Percentiles rank a stretch among this genome's conserved stretches.
These are phyloP conservation scores for Endotricha flammealis DNA, from an alignment of 2,888 invertebrate genomes.

Conservation along the genomic window DNA sequence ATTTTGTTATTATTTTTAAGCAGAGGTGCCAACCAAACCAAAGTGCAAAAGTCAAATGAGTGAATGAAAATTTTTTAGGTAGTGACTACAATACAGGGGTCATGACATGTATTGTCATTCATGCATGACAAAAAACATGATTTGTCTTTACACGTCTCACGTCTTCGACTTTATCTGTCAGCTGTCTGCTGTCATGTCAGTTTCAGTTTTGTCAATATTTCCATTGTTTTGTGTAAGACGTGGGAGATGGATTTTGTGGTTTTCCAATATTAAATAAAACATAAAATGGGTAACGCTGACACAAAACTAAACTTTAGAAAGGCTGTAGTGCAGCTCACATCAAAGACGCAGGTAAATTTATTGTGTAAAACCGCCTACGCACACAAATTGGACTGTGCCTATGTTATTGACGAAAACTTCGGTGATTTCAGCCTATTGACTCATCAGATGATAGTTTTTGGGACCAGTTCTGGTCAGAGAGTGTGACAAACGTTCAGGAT, in stretches of 20 bases:
- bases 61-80: too few relatives aligned
- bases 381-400: constrained; percentile 14
- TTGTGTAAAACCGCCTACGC: neutral
- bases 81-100: too few relatives aligned
- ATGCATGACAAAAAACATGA: constrained; percentile 2
- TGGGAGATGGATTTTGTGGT: constrained; percentile 51
- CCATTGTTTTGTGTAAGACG: constrained; percentile 49
- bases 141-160: constrained; percentile 38
- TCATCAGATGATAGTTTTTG: constrained; percentile 95
- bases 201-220: constrained; percentile 11
- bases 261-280: constrained; percentile 23
- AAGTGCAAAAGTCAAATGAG: too few relatives aligned
- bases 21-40: too few relatives aligned
- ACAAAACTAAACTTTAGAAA: constrained; percentile 98
- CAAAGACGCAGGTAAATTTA: constrained; percentile 88
- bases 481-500: constrained; percentile 94
- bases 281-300: constrained; percentile 97
- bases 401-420: constrained; percentile 34
- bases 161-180: constrained; percentile 30
- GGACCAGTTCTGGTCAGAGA: constrained; percentile 99
- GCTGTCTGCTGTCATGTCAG: constrained; percentile 18
- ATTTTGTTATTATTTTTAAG: too few relatives aligned
- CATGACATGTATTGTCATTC: neutral
- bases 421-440: constrained; percentile 87
- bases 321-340: constrained; percentile 97